Evolutionary conservation across 2,888 invertebrate genomes (phyloP).

Genomic region (Adelphocoris suturalis): DNA sequence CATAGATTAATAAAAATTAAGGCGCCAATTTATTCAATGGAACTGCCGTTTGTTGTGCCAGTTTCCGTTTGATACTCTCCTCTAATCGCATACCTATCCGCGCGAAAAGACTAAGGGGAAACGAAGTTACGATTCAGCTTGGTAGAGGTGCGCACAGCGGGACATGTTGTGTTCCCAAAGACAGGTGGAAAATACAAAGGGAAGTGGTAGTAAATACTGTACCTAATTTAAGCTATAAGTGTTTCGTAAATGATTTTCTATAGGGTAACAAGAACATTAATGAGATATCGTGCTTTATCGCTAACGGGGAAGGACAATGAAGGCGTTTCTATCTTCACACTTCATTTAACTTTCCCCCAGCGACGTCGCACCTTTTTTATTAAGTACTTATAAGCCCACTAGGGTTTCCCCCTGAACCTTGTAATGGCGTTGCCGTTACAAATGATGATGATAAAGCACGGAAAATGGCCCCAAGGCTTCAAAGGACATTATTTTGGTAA

Average conservation of each 20-base stretch:
- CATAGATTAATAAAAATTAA: no score
- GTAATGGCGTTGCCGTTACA: not conserved
- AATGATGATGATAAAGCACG: constrained; percentile 19
- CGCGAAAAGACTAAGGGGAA: no score
- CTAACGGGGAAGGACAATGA: not conserved
- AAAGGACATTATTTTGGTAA: constrained; percentile 2
- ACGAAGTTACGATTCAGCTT: no score
- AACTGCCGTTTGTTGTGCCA: no score
- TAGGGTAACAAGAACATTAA: not conserved
- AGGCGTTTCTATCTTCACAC: not conserved
- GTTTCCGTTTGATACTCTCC: no score
- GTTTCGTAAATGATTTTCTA: not conserved
- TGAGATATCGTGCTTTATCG: not conserved
- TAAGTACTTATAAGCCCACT: not conserved
- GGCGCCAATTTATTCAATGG: no score
- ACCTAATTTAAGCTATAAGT: not conserved
- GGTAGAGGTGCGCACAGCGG: no score
- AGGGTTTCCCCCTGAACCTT: not conserved
- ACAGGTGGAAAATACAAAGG: no score
- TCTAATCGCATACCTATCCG: no score
- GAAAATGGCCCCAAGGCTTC: not conserved
- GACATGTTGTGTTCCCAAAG: no score
- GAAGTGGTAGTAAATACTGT: no score
- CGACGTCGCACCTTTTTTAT: not conserved
- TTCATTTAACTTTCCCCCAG: not conserved